Base-by-base conservation (phyloP, 2,888 invertebrate genomes). In the Laspeyria flexula region DNA sequence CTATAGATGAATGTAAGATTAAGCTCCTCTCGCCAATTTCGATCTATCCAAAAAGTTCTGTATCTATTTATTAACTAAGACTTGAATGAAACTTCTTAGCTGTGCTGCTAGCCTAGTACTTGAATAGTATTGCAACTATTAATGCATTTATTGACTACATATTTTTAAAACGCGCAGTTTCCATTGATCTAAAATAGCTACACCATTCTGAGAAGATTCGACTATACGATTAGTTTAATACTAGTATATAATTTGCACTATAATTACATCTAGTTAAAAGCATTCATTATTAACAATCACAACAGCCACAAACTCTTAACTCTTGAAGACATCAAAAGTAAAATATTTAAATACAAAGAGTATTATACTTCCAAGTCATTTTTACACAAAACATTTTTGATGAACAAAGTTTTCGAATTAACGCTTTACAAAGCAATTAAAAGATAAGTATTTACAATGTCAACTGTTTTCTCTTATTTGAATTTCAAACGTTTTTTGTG, bases 341-440 rank as follows among this genome's bases (percentile, higher is more conserved):
- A 65, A 57, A 48, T 37, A 30, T 54, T 50, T 57, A 55, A 68
- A 56, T 55, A 52, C 55, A 50, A 47, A 66, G 44, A 60, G 65
- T 69, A 68, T 70, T 71, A 70, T 69, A 72, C 61, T 76, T 69
- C 30, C 43, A 63, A 60, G 55, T 69, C 59, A 72, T 67, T 79
- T 76, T 73, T 69, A 70, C 67, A 74, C 60, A 56, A 68, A 78
- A 75, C 64, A 75, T 73, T 73, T 44, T 73, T 76, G 69, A 77
- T 73, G 70, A 74, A 71, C 66, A 75, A 80, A 79, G 66, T 77
- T 79, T 75, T 74, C 63, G 54, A 74, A 79, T 75, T 62, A 74
- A 74, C 69, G 60, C 51, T 74, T 72, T 68, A 71, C 62, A 61
- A 78, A 80, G 71, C 73, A 71, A 73, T 77, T 73, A 73, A 55